Base-by-base conservation (phyloP, 2,888 invertebrate genomes). In the Andrena bicolor region DNA sequence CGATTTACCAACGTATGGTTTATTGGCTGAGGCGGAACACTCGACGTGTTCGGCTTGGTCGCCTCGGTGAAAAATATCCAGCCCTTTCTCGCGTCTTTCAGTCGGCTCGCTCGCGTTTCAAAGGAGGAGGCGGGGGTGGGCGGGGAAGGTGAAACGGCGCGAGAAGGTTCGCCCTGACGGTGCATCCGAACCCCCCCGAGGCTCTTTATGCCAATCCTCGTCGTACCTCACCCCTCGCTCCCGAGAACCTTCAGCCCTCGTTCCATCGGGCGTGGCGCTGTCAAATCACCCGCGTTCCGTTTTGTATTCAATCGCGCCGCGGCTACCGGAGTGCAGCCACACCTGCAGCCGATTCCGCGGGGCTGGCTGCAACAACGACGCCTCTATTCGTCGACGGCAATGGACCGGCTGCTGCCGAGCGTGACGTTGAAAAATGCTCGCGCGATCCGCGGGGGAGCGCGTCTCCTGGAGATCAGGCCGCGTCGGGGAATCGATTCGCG, bases 241-340 rank as follows among this genome's bases (percentile, higher is more conserved):
- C 58, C 20, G 8, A 13, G 30, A 60, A 23, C 49, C 49, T 48
- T 26, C 53, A 10, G 41, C 26, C 26, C 48, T 20, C 41, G 8
- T 53, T 48, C 58, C 41, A n/a, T 71, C 16, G 7, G 23, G 49
- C 28, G 60, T 41, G 41, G 58, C 51, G 56, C 63, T 70, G 83
- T 81, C 81, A 71, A 85, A 86, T 86, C 86, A 81, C 28, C 70
- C 80, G 26, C 76, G 76, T 64, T 53, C 73, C 83, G 83, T 83
- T 86, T 87, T 83, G 83, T 82, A 88, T 88, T 83, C 82, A 83
- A 85, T 88, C 80, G 88, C 61, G 68, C 23, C 53, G 30, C 48
- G 13, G 41, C 56, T 53, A 51, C 66, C 48, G 23, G 41, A 86
- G 75, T 74, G 80, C 81, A 79, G 71, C 76, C 80, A 70, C 81